Evolutionary conservation across 2,888 invertebrate species (phyloP).

Genomic region (Phrixothrix hirtus): DNA sequence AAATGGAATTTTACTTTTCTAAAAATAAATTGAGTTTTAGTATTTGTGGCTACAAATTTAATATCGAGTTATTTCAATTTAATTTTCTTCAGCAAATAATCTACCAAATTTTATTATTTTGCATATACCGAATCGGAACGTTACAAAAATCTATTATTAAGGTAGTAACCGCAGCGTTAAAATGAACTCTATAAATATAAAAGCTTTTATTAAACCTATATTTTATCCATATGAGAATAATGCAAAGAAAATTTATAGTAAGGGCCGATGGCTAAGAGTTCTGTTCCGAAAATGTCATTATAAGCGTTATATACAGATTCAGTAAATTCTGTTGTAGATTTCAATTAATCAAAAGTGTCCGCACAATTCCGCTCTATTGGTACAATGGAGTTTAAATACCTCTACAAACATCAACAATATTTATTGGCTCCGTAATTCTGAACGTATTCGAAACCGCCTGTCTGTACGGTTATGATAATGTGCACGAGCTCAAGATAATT

Average conservation of each 20-base stretch:
- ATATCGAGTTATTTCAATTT: too few species aligned
- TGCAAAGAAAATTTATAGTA: not conserved
- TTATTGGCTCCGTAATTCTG: not conserved
- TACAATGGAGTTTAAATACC: not conserved
- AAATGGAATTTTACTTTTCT: too few species aligned
- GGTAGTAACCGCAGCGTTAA: not conserved
- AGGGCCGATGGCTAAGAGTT: not conserved
- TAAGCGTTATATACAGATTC: not conserved
- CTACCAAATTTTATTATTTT: too few species aligned
- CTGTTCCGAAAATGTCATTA: not conserved
- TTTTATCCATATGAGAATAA: not conserved
- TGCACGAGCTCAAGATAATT: not conserved
- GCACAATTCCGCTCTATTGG: not conserved
- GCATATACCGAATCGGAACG: too few species aligned
- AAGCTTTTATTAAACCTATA: not conserved
- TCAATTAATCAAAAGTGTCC: not conserved
- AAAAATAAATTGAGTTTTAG: too few species aligned
- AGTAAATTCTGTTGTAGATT: not conserved
- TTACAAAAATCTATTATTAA: not conserved
- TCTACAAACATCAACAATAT: not conserved
- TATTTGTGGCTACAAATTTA: too few species aligned
- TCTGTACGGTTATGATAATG: not conserved
- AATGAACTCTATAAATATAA: not conserved
- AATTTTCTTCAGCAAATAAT: too few species aligned
- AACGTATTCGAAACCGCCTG: too few species aligned